phyloP scores from a whole-genome alignment of 2,113 vertebrate species.

The Apteryx owenii region DNA sequence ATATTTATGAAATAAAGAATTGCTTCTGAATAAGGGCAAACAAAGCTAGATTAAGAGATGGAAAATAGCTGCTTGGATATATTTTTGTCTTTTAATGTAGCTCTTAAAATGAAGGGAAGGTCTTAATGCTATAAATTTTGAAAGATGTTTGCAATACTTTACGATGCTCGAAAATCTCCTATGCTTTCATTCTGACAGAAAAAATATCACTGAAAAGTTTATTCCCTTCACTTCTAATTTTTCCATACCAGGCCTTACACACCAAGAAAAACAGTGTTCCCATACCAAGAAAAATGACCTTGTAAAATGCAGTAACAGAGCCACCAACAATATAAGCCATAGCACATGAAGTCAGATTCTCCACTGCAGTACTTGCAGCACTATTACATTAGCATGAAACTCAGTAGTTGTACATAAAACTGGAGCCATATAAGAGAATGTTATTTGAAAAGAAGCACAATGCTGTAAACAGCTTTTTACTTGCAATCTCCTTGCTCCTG shows the following conservation, averaged over 20 bases:
- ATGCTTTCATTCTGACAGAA: constrained; percentile 14
- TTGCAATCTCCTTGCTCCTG: not conserved
- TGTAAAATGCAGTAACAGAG: constrained; percentile 24
- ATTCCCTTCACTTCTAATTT: constrained; percentile 30
- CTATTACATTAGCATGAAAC: not conserved
- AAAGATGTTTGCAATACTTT: not conserved
- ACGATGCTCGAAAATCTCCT: not conserved
- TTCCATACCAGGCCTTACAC: not conserved
- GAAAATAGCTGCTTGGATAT: not conserved
- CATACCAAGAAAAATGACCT: constrained; percentile 39
- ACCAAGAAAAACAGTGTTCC: constrained; percentile 57
- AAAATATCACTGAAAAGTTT: not conserved
- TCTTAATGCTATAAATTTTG: not conserved
- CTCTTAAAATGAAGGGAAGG: not conserved
- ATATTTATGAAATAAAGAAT: not conserved
- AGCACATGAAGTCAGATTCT: constrained; percentile 52
- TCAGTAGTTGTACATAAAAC: not conserved
- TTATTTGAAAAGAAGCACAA: not conserved
- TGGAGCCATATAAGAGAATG: not conserved
- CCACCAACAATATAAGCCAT: constrained; percentile 34
- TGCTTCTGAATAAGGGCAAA: not conserved
- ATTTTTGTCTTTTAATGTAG: constrained; percentile 10
- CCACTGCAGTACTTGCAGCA: not conserved
- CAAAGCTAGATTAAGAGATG: not conserved
- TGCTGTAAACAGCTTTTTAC: not conserved